phyloP scores from a whole-genome alignment of 1,140 invertebrate genomes.

The Heliconius congener region DNA sequence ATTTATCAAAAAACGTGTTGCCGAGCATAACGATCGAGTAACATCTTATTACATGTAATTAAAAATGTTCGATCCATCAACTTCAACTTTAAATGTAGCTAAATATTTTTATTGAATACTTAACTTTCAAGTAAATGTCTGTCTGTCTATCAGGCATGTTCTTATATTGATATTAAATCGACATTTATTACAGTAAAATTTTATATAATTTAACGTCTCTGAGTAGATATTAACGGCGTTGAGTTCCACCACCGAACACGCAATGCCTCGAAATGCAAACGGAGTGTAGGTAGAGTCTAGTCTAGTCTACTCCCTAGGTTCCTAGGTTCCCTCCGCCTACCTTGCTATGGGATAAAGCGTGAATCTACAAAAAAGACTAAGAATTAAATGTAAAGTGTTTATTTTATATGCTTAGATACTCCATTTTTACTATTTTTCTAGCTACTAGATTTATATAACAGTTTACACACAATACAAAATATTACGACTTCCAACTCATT shows the following conservation, averaged over 20 bases:
- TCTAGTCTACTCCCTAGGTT: too few species aligned
- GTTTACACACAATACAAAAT: background rate
- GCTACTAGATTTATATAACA: background rate
- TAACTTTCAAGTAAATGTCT: background rate
- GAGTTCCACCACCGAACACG: too few species aligned
- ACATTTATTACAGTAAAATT: background rate
- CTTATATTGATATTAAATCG: background rate
- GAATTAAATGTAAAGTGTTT: background rate
- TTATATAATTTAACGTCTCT: background rate
- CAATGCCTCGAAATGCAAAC: too few species aligned
- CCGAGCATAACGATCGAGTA: conserved; percentile 3
- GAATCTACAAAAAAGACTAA: too few species aligned
- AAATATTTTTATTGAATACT: background rate
- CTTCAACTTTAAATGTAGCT: background rate
- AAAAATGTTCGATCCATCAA: conserved; percentile 11
- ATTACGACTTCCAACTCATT: background rate
- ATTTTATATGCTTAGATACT: background rate
- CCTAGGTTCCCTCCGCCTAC: too few species aligned
- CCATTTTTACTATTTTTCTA: background rate
- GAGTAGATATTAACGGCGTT: background rate
- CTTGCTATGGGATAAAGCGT: too few species aligned
- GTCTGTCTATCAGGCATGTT: background rate
- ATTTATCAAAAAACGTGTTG: conserved; percentile 10
- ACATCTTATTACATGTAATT: conserved; percentile 5
- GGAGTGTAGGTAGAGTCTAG: too few species aligned